Evolutionary conservation across 2,888 invertebrate genomes (phyloP).

Genomic region (Sepioteuthis lessoniana): DNA sequence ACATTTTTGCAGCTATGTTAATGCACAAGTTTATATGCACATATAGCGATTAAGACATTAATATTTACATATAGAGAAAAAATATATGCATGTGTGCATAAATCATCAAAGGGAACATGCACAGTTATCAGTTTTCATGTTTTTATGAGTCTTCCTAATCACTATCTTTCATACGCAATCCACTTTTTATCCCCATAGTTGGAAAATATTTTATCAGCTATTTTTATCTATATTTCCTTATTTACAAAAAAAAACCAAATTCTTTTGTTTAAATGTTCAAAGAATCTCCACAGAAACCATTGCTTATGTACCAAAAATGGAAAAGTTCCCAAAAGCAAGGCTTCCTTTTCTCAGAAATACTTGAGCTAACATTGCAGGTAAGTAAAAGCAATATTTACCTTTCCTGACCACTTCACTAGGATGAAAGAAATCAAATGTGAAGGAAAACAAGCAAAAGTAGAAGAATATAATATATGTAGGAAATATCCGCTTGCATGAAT

Average conservation of each 20-base stretch:
- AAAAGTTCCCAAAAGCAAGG: neutral
- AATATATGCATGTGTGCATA: too few species aligned
- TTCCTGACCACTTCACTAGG: neutral
- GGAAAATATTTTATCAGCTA: neutral
- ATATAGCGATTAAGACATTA: neutral
- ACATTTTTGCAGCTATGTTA: too few species aligned
- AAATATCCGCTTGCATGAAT: too few species aligned
- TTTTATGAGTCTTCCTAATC: neutral
- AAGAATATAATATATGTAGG: neutral
- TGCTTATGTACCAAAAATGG: constrained; percentile 17
- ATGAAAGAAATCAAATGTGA: neutral
- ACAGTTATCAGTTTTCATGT: neutral
- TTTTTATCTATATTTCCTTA: neutral
- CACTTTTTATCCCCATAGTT: neutral
- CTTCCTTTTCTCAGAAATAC: neutral
- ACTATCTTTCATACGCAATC: neutral
- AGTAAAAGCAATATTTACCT: neutral
- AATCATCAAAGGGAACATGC: neutral
- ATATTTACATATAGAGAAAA: neutral
- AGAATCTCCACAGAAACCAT: neutral
- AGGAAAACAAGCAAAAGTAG: neutral
- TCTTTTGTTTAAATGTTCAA: neutral
- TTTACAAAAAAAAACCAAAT: neutral
- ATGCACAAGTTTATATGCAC: too few species aligned
- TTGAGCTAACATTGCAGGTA: neutral